Evolutionary conservation across 2,888 invertebrate species (phyloP).

Genomic region (Oligia latruncula): DNA sequence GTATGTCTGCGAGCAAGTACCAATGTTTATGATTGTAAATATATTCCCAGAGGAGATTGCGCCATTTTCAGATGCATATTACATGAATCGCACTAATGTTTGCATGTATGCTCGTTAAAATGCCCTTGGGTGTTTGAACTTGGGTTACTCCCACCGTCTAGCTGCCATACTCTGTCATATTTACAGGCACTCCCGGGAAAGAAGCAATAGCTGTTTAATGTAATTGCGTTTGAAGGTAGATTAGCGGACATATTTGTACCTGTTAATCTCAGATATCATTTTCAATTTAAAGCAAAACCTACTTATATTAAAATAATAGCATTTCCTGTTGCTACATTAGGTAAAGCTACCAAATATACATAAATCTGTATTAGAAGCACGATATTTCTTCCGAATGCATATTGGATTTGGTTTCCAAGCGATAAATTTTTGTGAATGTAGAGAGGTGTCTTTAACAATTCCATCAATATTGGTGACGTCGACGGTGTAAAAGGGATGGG

Average conservation of each 20-base stretch:
- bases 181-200: slow-evolving; percentile 14
- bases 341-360: slow-evolving; percentile 27
- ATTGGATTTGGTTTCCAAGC: slow-evolving; percentile 54
- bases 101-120: slow-evolving; percentile 48
- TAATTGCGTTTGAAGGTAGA: slow-evolving; percentile 14
- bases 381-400: slow-evolving; percentile 40
- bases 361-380: slow-evolving; percentile 41
- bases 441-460: slow-evolving; percentile 60
- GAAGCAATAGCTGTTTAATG: slow-evolving; percentile 4
- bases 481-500: slow-evolving; percentile 9
- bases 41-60: slow-evolving; percentile 32
- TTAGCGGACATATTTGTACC: background rate
- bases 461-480: slow-evolving; percentile 58
- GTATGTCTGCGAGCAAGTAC: too few relatives aligned
- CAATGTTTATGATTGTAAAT: slow-evolving; percentile 39
- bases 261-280: background rate
- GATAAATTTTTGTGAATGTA: slow-evolving; percentile 57
- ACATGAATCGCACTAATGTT: slow-evolving; percentile 55
- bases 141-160: slow-evolving; percentile 38
- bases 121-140: slow-evolving; percentile 55
- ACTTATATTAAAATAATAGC: background rate
- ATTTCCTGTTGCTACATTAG: slow-evolving; percentile 20
- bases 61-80: slow-evolving; percentile 61
- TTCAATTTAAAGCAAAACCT: background rate
- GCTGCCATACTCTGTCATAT: slow-evolving; percentile 41